Conservation (phyloP, 2,113 vertebrate species). For the Chionomys nivalis region DNA sequence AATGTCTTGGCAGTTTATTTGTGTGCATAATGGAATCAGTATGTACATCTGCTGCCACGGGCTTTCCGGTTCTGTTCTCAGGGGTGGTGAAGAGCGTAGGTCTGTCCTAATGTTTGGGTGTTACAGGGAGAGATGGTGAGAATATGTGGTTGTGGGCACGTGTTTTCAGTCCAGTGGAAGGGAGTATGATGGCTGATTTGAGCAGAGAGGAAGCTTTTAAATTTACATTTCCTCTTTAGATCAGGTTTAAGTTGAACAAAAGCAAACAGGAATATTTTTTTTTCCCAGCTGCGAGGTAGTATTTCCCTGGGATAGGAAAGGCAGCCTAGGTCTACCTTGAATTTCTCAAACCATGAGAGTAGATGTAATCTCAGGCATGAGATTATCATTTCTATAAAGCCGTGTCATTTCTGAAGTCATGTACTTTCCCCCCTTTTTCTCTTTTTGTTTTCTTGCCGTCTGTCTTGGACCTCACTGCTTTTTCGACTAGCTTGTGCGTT, state of each 20-base stretch:
- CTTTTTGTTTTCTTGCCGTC: not conserved
- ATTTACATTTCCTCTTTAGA: not conserved
- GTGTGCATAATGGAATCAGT: conserved; percentile 28
- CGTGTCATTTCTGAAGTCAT: not conserved
- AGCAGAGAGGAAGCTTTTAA: not conserved
- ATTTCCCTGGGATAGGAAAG: not conserved
- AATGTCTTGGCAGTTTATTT: conserved; percentile 19
- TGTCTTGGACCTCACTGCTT: not conserved
- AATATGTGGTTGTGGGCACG: not conserved
- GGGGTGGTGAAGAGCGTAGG: not conserved
- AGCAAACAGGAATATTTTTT: not conserved
- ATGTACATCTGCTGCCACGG: not conserved
- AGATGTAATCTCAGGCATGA: not conserved
- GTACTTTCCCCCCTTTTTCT: not conserved
- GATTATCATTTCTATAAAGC: not conserved
- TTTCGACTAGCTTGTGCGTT: not conserved
- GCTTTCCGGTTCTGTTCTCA: conserved; percentile 52
- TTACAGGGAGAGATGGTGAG: not conserved
- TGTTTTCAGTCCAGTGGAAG: not conserved
- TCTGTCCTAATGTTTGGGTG: conserved; percentile 69
- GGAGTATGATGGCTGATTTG: not conserved
- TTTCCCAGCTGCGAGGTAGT: not conserved
- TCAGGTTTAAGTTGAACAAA: not conserved
- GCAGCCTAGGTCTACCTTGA: not conserved
- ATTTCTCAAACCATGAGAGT: not conserved